These are phyloP conservation scores for Charina bottae DNA, from an alignment of 2,113 vertebrate genomes.

Conservation along the genomic window DNA sequence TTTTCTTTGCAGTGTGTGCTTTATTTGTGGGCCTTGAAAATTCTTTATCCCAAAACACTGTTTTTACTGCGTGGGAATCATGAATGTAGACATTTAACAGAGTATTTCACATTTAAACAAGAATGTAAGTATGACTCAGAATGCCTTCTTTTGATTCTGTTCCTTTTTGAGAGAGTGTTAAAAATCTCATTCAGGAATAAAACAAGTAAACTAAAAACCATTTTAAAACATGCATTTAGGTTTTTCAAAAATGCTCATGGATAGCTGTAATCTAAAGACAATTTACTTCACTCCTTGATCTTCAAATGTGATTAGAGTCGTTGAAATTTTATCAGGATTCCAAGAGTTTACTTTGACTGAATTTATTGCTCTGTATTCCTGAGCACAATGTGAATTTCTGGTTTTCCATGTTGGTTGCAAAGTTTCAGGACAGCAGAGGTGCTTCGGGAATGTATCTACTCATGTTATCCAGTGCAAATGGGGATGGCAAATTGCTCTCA, in stretches of 20 bases:
- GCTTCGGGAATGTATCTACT: not conserved
- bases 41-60: conserved; percentile 99
- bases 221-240: not conserved
- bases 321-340: not conserved
- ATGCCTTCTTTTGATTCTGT: not conserved
- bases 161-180: not conserved
- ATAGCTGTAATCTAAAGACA: not conserved
- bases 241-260: not conserved
- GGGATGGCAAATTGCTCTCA: not conserved
- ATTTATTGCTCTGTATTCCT: not conserved
- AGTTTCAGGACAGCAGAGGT: not conserved
- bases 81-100: conserved; percentile 99
- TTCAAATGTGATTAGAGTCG: not conserved
- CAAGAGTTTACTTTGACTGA: not conserved
- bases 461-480: not conserved
- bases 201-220: not conserved
- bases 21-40: conserved; percentile 99
- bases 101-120: conserved; percentile 99
- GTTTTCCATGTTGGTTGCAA: not conserved
- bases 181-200: not conserved
- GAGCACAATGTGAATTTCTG: not conserved
- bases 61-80: conserved; percentile 99
- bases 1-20: conserved; percentile 90
- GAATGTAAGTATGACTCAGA: conserved; percentile 91
- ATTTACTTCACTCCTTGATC: not conserved